Evolutionary conservation across 2,113 vertebrate genomes (phyloP), one percentile per base, ranked within the genome.

Genomic region (Nerophis lumbriciformis): DNA sequence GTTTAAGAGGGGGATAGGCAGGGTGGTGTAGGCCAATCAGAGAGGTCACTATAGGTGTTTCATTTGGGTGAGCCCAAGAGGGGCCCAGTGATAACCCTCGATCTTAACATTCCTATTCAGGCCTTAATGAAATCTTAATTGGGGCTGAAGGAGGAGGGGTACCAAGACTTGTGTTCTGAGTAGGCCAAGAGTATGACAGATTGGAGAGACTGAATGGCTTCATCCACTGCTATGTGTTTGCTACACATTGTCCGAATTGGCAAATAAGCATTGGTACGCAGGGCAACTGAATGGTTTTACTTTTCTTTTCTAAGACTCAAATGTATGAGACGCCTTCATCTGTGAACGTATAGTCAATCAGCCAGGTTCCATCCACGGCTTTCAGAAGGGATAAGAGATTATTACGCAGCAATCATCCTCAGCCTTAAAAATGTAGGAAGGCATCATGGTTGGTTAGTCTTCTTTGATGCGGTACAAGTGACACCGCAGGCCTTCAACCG

Each of bases 41-140:
- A 85, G 77, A 84, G 88, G 89, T 90, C 88, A 90, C 81, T 76
- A 77, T 79, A 87, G 86, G 84, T 90, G 86, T 87, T 85, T 83
- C 68, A 81, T 74, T 82, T 37, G 69, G 68, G 64, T 69, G 67
- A 80, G 74, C 76, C 42, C 77, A 62, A 63, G 73, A 80, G 74
- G 79, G 77, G 73, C 71, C 83, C 72, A 63, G 65, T 59, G 85
- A 90, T 88, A 86, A 90, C 79, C 81, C 78, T 84, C 68, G 72
- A 80, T 85, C 84, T 88, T 89, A 87, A 85, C 66, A 59, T 83
- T 83, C 72, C 77, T 59, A 83, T 85, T 88, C 76, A 82, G 59
- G 70, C 64, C 58, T 79, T 81, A 87, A 84, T 79, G 74, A 85
- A 86, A 86, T 89, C 86, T 88, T 87, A 90, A 90, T 90, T 87